A percentile compares a stretch with the other conserved stretches of the same genome.
These are phyloP conservation scores for Salmo trutta DNA, from an alignment of 2,797 vertebrate genomes.

Conservation along the genomic window DNA sequence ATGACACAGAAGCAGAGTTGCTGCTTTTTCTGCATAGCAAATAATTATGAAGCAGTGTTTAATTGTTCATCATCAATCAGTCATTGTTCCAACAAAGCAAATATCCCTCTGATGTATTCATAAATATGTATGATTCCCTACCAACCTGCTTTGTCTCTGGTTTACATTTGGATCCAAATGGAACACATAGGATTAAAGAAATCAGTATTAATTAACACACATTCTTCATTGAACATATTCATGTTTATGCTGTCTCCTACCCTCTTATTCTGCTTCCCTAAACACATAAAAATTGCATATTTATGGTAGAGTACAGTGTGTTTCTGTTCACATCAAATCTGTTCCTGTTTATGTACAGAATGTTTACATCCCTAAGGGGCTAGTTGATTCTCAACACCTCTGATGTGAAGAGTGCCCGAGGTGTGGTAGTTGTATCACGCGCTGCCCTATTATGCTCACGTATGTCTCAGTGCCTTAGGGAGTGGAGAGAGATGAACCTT, in stretches of 20 bases:
- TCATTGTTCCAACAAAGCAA: neutral
- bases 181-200: neutral
- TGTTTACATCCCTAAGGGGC: conserved; percentile 61
- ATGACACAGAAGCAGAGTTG: neutral
- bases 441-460: conserved; percentile 65
- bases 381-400: conserved; percentile 65
- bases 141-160: neutral
- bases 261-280: conserved; percentile 34
- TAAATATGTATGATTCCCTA: neutral
- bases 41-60: neutral
- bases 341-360: conserved; percentile 41
- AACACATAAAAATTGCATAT: conserved; percentile 42
- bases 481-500: conserved; percentile 21
- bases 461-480: conserved; percentile 56
- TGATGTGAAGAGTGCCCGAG: conserved; percentile 73
- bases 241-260: conserved; percentile 23
- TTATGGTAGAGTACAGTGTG: neutral
- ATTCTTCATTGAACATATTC: neutral
- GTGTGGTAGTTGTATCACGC: conserved; percentile 59
- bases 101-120: neutral
- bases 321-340: conserved; percentile 33
- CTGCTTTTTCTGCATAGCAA: neutral
- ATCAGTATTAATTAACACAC: neutral
- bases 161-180: neutral
- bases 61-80: no score